Conservation (phyloP, 2,888 invertebrate species). For the Coenonympha glycerion region DNA sequence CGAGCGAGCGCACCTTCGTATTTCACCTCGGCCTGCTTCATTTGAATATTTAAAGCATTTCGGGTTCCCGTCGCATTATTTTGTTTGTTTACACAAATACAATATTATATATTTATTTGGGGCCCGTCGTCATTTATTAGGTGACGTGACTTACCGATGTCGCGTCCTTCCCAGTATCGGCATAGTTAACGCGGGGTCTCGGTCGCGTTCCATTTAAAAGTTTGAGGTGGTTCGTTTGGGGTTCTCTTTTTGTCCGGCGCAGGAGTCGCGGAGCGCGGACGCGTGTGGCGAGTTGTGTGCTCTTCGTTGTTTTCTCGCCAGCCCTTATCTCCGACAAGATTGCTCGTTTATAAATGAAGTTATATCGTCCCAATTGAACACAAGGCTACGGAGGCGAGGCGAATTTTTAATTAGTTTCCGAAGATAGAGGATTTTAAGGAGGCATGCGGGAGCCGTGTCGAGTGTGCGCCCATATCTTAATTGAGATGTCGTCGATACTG, state of each 20-base stretch:
- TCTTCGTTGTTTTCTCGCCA: conserved; percentile 75
- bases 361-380: conserved; percentile 73
- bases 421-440: conserved; percentile 72
- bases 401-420: conserved; percentile 77
- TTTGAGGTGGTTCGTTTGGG: conserved; percentile 61
- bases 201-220: conserved; percentile 73
- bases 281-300: conserved; percentile 66
- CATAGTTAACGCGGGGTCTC: conserved; percentile 73
- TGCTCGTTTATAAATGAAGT: conserved; percentile 76
- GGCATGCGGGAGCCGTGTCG: conserved; percentile 68
- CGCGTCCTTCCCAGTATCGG: conserved; percentile 75
- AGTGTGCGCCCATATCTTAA: conserved; percentile 65
- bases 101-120: conserved; percentile 74
- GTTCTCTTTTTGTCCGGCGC: conserved; percentile 58
- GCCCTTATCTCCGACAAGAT: conserved; percentile 72
- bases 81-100: conserved; percentile 70
- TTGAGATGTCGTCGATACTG: conserved; percentile 62
- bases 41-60: conserved; percentile 77
- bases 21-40: conserved; percentile 74
- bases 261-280: conserved; percentile 53
- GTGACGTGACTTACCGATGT: conserved; percentile 75
- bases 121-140: conserved; percentile 69
- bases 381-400: conserved; percentile 64
- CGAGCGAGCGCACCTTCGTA: conserved; percentile 74
- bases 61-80: conserved; percentile 67